Percentiles rank a stretch among this genome's conserved stretches.
Evolutionary conservation across 2,888 invertebrate species (phyloP).

Genomic region (Prosopocoilus inquinatus): DNA sequence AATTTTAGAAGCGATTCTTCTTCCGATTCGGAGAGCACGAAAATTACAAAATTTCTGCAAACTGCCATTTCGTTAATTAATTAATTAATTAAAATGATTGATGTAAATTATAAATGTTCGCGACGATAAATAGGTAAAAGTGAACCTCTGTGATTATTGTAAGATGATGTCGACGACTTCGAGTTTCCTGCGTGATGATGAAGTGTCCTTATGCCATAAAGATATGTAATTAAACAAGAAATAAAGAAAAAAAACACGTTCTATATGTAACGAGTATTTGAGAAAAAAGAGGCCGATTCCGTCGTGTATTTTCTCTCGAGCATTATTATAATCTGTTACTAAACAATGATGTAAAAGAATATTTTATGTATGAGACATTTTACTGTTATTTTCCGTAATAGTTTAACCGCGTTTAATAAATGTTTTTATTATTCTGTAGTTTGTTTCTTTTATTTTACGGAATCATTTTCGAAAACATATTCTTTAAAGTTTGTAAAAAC

Average conservation of each 20-base stretch:
- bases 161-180: no score
- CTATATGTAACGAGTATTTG: background rate
- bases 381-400: constrained; percentile 10
- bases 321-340: constrained; percentile 3
- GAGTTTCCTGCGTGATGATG: no score
- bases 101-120: constrained; percentile 2
- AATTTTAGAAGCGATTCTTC: background rate
- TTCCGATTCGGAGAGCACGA: background rate
- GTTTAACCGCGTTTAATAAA: constrained; percentile 23
- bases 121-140: background rate
- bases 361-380: constrained; percentile 5
- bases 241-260: no score
- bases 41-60: background rate
- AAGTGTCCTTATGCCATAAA: no score
- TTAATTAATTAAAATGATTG: no score
- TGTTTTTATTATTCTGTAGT: constrained; percentile 12
- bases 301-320: background rate
- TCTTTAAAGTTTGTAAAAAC: no score
- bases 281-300: background rate
- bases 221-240: no score
- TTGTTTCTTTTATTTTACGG: no score
- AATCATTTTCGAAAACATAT: no score
- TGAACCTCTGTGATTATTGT: no score
- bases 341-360: constrained; percentile 6
- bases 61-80: background rate